These are phyloP conservation scores for Linurgus olivaceus DNA, from an alignment of 2,797 vertebrate species.

Conservation along the genomic window DNA sequence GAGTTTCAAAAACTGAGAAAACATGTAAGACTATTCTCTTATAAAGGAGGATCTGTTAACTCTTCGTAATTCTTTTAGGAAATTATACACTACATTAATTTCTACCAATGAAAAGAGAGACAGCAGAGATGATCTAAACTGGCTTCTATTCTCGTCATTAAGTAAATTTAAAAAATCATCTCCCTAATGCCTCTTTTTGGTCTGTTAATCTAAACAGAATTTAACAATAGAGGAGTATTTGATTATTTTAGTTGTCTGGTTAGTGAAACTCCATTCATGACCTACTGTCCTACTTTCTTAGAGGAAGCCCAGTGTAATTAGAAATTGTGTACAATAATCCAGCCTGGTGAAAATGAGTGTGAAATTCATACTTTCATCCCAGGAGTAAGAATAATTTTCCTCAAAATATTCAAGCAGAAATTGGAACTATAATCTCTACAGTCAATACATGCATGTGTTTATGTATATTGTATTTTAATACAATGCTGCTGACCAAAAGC, in stretches of 20 bases:
- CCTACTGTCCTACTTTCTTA: not conserved
- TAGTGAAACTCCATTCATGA: not conserved
- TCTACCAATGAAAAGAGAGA: not conserved
- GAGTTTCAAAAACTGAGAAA: not conserved
- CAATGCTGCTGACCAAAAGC: not conserved
- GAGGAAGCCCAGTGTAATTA: not conserved
- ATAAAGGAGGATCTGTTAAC: not conserved
- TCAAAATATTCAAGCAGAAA: not conserved
- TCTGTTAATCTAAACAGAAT: not conserved
- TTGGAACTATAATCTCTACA: not conserved
- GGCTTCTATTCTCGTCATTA: not conserved
- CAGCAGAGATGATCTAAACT: not conserved
- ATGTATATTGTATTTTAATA: not conserved
- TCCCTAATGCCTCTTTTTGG: not conserved
- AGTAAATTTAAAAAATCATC: not conserved
- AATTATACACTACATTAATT: not conserved
- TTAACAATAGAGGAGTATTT: not conserved
- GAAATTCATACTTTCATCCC: not conserved
- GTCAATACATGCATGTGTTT: not conserved
- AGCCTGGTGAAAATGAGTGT: not conserved
- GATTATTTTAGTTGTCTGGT: not conserved
- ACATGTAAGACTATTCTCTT: not conserved
- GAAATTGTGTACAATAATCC: not conserved
- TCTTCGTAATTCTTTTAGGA: not conserved
- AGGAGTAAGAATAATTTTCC: not conserved